phyloP scores from a whole-genome alignment of 2,113 vertebrate species.

The Polypterus senegalus region DNA sequence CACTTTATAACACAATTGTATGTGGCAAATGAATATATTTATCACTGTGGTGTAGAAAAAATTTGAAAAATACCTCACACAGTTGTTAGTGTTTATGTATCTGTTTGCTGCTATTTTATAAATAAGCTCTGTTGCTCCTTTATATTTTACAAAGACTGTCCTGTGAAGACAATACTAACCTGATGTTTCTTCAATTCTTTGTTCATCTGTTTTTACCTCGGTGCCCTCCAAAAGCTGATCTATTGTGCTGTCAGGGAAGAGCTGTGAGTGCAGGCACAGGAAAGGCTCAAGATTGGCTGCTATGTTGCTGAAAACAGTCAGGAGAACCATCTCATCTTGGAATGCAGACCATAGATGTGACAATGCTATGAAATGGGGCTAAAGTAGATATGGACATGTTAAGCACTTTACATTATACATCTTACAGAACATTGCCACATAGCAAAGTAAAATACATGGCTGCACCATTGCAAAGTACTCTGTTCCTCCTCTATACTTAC shows the following conservation, averaged over 20 bases:
- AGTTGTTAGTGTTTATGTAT: too few species aligned
- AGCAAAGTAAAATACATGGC: too few species aligned
- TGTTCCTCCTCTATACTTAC: constrained; percentile 49
- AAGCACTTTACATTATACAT: too few species aligned
- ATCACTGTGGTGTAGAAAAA: too few species aligned
- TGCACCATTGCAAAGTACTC: too few species aligned
- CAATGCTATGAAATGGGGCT: constrained; percentile 72
- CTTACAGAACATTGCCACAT: too few species aligned
- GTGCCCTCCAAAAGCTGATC: constrained; percentile 45
- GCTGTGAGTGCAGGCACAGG: constrained; percentile 38
- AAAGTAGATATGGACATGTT: constrained; percentile 8
- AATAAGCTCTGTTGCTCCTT: too few species aligned
- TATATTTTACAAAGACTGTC: too few species aligned
- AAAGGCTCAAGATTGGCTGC: constrained; percentile 56
- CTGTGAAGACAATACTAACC: constrained; percentile 38
- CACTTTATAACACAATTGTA: too few species aligned
- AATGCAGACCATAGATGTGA: constrained; percentile 65
- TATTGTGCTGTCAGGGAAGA: constrained; percentile 51
- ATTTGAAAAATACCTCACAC: too few species aligned
- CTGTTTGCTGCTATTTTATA: too few species aligned
- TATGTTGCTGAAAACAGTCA: constrained; percentile 57
- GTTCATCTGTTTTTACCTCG: constrained; percentile 61
- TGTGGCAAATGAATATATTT: too few species aligned
- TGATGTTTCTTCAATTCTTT: constrained; percentile 51
- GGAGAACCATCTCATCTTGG: constrained; percentile 63